Evolutionary conservation across 1,140 invertebrate genomes (phyloP).

Genomic region (Bacillus rossius): DNA sequence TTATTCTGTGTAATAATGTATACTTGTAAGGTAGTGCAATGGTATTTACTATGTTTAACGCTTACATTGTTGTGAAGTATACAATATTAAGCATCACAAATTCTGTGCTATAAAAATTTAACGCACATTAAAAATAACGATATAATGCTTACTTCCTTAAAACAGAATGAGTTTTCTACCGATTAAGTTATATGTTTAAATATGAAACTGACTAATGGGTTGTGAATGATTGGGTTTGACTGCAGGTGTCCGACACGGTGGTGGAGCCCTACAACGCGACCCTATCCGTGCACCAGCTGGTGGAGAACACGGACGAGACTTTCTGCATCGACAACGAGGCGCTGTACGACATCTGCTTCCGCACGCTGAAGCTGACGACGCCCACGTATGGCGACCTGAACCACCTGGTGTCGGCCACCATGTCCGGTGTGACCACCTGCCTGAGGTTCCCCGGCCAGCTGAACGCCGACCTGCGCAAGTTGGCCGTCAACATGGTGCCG

Average conservation of each 20-base stretch:
- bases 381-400: too few species aligned
- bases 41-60: too few species aligned
- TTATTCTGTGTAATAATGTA: too few species aligned
- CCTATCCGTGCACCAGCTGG: conserved; percentile 82
- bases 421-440: conserved; percentile 88
- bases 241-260: conserved; percentile 81
- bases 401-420: too few species aligned
- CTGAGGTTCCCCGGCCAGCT: conserved; percentile 73
- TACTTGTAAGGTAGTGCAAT: too few species aligned
- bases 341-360: conserved; percentile 89
- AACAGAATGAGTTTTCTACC: too few species aligned
- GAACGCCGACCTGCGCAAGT: conserved; percentile 78
- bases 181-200: conserved; percentile 28
- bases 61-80: too few species aligned
- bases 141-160: too few species aligned
- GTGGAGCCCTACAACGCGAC: conserved; percentile 90
- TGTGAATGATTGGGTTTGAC: too few species aligned
- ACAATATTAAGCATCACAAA: too few species aligned
- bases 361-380: conserved; percentile 82
- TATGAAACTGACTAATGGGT: conserved; percentile 28
- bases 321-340: conserved; percentile 91
- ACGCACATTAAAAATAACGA: too few species aligned
- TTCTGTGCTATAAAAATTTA: conserved; percentile 1
- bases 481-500: conserved; percentile 89
- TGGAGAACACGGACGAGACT: conserved; percentile 86